A percentile compares a stretch with the other conserved stretches of the same genome.
phyloP scores from a whole-genome alignment of 2,888 invertebrate species.

The Polydesmus complanatus region DNA sequence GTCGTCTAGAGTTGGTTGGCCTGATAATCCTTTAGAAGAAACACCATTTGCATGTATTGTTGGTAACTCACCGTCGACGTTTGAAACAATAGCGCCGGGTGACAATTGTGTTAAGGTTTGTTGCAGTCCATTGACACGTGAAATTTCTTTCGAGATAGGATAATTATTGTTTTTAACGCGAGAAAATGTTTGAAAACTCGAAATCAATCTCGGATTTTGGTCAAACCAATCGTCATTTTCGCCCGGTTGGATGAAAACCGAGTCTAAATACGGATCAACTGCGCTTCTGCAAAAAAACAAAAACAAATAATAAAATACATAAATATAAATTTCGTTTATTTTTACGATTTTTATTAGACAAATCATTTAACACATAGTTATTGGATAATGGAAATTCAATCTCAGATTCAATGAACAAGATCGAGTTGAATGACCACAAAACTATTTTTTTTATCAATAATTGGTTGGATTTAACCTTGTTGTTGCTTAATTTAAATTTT shows the following conservation, averaged over 20 bases:
- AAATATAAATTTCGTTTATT: too few relatives aligned
- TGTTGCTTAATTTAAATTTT: too few relatives aligned
- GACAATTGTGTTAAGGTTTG: too few relatives aligned
- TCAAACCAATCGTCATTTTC: conserved; percentile 16
- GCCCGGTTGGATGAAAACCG: background rate
- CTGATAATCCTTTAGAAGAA: background rate
- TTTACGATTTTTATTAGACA: too few relatives aligned
- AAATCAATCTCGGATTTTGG: conserved; percentile 21
- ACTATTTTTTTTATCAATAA: too few relatives aligned
- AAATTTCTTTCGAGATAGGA: background rate
- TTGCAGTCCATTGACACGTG: background rate
- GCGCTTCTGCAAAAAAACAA: background rate
- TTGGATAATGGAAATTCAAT: background rate
- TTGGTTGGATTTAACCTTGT: too few relatives aligned
- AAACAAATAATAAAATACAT: background rate
- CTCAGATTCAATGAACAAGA: background rate
- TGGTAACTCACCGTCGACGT: background rate
- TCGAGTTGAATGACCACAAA: too few relatives aligned
- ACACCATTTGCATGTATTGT: background rate
- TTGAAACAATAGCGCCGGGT: background rate
- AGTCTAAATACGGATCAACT: background rate
- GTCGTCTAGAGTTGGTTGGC: background rate
- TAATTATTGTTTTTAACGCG: conserved; percentile 5
- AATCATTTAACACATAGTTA: too few relatives aligned
- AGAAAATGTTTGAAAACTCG: conserved; percentile 24